Base-by-base conservation (phyloP, 2,797 vertebrate genomes). In the Crocidura indochinensis region DNA sequence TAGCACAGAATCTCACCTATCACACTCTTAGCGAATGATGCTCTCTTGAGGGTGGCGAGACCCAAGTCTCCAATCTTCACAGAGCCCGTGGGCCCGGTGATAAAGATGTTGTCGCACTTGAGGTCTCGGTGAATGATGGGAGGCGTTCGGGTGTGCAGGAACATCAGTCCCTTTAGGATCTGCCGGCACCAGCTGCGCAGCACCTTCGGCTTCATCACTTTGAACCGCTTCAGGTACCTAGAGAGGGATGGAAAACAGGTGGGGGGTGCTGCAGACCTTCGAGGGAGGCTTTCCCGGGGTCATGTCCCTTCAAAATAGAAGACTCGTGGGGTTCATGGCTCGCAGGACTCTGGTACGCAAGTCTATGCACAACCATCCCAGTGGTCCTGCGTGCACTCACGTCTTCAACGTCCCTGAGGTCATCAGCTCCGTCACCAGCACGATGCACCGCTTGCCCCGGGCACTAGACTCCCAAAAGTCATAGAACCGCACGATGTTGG, bases 21-120 rank as follows among this genome's bases (percentile, higher is more conserved):
- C 44, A 99, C 99, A 38, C 99, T 99, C 97, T 99, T 99, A n/a
- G 99, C 99, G 94, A 99, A 99, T 0, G 99, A 99, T 26, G 99
- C 98, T 77, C 99, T 99, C 95, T 99, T 99, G 81, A 99, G 98
- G 8, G 99, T 99, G 82, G 99, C 99, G 95, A 99, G 97, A 91
- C 99, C 99, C 96, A 99, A 98, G 96, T 99, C 99, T 3, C 99
- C 99, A 8, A 99, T 99, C 97, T 99, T 99, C 87, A 99, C 99
- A 0, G 99, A 99, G 95, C 99, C 99, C 0, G 99, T 99, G 79
- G 99, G 99, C 90, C 99, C 99, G 2, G 99, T 99, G 97, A 99
- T 99, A 96, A 99, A 99, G 97, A 99, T 99, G 97, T 99, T 99
- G 96, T 99, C 99, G 81, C 99, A 99, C 98, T 99, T 99, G 87